phyloP scores from a whole-genome alignment of 2,113 vertebrate species.

The Hippocampus abdominalis region DNA sequence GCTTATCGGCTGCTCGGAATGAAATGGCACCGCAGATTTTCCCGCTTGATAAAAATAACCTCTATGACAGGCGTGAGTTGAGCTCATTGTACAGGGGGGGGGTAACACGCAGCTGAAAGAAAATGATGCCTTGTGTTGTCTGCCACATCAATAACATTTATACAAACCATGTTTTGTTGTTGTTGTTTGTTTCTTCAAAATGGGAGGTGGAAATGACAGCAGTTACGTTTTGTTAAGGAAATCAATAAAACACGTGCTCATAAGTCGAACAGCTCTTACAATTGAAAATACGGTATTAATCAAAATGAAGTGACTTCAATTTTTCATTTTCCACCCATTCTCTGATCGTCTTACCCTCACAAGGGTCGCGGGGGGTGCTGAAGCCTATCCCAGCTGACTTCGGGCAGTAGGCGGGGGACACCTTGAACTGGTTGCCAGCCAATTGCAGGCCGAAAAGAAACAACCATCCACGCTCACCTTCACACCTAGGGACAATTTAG shows the following conservation, averaged over 20 bases:
- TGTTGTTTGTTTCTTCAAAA: background rate
- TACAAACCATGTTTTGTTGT: background rate
- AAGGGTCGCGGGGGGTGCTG: no score
- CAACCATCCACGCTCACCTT: no score
- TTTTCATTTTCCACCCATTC: no score
- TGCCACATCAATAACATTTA: background rate
- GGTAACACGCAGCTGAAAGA: slow-evolving; percentile 11
- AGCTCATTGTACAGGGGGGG: slow-evolving; percentile 32
- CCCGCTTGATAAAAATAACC: slow-evolving; percentile 21
- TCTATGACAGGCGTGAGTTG: slow-evolving; percentile 26
- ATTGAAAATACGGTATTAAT: background rate
- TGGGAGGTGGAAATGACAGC: background rate
- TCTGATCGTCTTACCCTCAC: no score
- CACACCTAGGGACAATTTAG: no score
- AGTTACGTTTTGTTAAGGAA: background rate
- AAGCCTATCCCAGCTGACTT: no score
- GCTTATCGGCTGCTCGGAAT: slow-evolving; percentile 27
- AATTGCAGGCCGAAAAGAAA: no score
- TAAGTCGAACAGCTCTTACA: background rate
- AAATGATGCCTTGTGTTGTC: slow-evolving; percentile 7
- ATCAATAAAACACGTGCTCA: background rate
- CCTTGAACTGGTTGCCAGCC: no score
- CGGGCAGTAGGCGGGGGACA: no score
- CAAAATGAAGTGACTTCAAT: no score
- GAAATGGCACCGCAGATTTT: slow-evolving; percentile 22